These are phyloP conservation scores for Ariolimax columbianus DNA, from an alignment of 2,888 invertebrate species.

Conservation along the genomic window DNA sequence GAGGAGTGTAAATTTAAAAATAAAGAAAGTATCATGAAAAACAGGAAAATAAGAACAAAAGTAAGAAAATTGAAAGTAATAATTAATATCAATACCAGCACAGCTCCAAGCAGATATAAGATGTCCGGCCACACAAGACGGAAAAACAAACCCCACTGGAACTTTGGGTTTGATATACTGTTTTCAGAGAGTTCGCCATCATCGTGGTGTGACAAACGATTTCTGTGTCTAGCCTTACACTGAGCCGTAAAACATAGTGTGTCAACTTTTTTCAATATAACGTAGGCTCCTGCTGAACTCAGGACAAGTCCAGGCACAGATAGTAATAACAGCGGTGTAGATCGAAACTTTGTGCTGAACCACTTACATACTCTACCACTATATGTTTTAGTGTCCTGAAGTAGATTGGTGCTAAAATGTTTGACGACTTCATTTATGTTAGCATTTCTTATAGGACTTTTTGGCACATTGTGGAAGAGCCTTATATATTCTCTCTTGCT, in stretches of 20 bases:
- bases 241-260: conserved; percentile 19
- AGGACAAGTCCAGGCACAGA: conserved; percentile 10
- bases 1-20: not conserved
- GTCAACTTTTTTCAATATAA: conserved; percentile 9
- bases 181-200: conserved; percentile 25
- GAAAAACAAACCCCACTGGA: conserved; percentile 89
- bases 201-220: conserved; percentile 40
- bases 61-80: not conserved
- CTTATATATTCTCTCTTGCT: not conserved
- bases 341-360: not conserved
- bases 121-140: conserved; percentile 87
- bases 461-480: not conserved
- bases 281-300: not conserved
- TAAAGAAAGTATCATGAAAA: not conserved
- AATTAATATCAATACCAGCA: conserved; percentile 83
- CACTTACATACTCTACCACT: not conserved
- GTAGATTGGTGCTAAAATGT: not conserved
- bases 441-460: not conserved
- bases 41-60: not conserved
- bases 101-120: conserved; percentile 87
- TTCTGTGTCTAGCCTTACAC: conserved; percentile 50
- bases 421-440: not conserved
- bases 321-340: not conserved
- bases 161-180: conserved; percentile 80
- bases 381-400: not conserved